Conservation (phyloP, 2,888 invertebrate species). For the Tetragonula carbonaria region DNA sequence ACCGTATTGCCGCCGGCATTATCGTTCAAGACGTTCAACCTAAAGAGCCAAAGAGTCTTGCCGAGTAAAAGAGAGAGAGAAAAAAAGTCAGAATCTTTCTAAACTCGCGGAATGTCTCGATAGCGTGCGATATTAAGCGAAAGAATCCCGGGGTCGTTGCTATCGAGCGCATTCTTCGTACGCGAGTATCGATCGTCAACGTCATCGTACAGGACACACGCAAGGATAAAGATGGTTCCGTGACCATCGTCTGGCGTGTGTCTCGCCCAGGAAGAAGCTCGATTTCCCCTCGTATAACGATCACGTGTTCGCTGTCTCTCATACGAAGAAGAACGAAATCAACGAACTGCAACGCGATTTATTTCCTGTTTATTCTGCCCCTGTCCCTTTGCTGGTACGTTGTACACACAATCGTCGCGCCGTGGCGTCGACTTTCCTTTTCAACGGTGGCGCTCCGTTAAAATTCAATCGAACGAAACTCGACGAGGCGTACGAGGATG, state of each 20-base stretch:
- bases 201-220: not conserved
- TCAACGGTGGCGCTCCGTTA: constrained; percentile 37
- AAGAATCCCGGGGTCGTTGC: not conserved
- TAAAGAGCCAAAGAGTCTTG: not conserved
- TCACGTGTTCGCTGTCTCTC: constrained; percentile 9
- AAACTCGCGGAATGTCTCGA: too few relatives aligned
- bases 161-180: not conserved
- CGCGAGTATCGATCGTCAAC: not conserved
- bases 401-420: not conserved
- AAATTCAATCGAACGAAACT: constrained; percentile 62
- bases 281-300: constrained; percentile 3
- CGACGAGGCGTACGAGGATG: constrained; percentile 31
- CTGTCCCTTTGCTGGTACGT: not conserved
- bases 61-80: not conserved
- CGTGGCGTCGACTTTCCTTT: not conserved
- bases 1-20: not conserved
- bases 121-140: too few relatives aligned
- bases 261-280: constrained; percentile 9
- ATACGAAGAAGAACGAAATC: constrained; percentile 3
- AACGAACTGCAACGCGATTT: constrained; percentile 24
- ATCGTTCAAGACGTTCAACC: too few relatives aligned
- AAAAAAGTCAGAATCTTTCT: too few relatives aligned
- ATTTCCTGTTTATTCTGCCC: constrained; percentile 22
- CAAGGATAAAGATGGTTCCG: constrained; percentile 1
- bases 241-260: not conserved